Evolutionary conservation across 2,797 vertebrate genomes (phyloP).

Genomic region (Zalophus californianus): DNA sequence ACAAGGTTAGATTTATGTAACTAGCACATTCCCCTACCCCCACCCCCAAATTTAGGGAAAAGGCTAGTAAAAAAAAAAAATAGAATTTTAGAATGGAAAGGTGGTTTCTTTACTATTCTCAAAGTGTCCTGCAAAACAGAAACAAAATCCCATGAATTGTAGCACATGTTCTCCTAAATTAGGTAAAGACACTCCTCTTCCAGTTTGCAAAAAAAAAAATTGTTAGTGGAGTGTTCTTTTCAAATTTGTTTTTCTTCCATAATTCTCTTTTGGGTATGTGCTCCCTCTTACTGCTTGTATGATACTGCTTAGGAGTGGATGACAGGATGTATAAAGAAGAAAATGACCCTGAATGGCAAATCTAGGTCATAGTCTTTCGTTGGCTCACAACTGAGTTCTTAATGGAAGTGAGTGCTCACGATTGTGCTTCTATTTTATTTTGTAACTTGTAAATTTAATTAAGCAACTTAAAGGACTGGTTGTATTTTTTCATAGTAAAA

Average conservation of each 20-base stretch:
- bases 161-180: neutral
- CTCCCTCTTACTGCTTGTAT: neutral
- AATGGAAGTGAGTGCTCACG: neutral
- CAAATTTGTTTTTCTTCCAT: neutral
- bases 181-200: neutral
- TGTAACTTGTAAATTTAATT: neutral
- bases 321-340: neutral
- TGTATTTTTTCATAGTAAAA: neutral
- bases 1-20: neutral
- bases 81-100: neutral
- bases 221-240: neutral
- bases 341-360: neutral
- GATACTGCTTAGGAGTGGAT: neutral
- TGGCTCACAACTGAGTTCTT: neutral
- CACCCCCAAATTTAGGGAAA: neutral
- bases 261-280: neutral
- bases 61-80: neutral
- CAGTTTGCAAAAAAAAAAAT: neutral
- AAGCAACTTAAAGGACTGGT: neutral
- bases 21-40: neutral
- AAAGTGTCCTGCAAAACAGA: neutral
- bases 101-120: neutral
- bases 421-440: neutral
- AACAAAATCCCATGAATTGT: neutral
- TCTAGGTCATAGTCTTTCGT: neutral